Base-by-base conservation (phyloP, 2,113 vertebrate species). In the Paraplagusia blochii region DNA sequence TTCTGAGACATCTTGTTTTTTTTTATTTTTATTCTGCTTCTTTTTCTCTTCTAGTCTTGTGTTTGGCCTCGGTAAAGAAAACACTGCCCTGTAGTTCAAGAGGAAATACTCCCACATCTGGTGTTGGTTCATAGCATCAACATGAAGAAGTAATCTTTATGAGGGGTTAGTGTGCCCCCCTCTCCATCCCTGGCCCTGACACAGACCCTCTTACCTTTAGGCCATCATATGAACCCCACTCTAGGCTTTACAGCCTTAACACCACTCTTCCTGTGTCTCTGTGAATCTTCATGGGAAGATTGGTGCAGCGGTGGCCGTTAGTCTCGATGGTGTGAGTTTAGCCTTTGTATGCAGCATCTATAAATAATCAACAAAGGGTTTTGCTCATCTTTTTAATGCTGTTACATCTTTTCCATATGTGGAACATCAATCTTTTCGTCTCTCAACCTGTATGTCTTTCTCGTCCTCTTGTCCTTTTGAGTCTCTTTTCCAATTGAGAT, bases 41-140 rank as follows among this genome's bases (percentile, higher is more conserved):
- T 76, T 71, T 62, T 79, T 66, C 73, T 82, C 62, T 58, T 74
- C 65, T 18, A 66, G 75, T 78, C 77, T 58, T 84, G 61, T 83
- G 65, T 84, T 84, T 84, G 76, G 74, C 74, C 63, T 44, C 16
- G 38, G 66, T 86, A 87, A 89, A 86, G 86, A 81, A 86, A 90
- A 90, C 86, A 87, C 52, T 80, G 83, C 81, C 63, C 17, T 65
- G 66, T 66, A 81, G 79, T 79, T 74, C 61, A 61, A 83, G 86
- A 87, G 84, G 88, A 90, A 90, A 89, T 87, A 85, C 85, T 90
- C 85, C 86, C 85, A 87, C 90, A 90, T 90, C 90, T 91, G 87
- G 79, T 84, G 80, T 77, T 89, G 74, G 85, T 89, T 86, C 77
- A 80, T 63, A 89, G 83, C 79, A 88, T 86, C 86, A 88, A 81